Conservation (phyloP, 2,797 vertebrate genomes). For the Fistularia tabacaria region DNA sequence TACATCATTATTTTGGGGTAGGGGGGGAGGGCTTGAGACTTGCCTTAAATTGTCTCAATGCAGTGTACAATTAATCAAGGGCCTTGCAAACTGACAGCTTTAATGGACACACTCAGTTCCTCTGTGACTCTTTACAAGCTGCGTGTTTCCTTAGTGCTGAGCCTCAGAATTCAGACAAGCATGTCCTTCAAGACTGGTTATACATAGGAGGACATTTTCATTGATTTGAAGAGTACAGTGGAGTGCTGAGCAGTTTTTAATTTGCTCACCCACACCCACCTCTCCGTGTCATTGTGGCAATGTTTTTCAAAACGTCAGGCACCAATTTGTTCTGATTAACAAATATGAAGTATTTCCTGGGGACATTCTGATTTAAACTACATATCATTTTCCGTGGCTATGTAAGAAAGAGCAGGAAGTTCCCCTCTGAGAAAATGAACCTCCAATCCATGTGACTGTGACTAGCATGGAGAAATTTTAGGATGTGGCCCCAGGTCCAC, state of each 20-base stretch:
- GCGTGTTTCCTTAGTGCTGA: slow-evolving; percentile 45
- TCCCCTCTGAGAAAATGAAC: no score
- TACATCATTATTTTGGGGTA: slow-evolving; percentile 65
- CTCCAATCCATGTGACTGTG: no score
- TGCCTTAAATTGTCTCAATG: slow-evolving; percentile 69
- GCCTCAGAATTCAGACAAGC: slow-evolving; percentile 56
- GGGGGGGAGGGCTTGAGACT: slow-evolving; percentile 47
- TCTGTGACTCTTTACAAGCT: slow-evolving; percentile 63
- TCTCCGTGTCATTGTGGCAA: slow-evolving; percentile 22
- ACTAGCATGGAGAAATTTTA: no score
- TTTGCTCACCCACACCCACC: slow-evolving; percentile 40
- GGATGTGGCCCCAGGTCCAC: no score
- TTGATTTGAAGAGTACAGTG: slow-evolving; percentile 44
- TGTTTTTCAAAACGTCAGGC: no score
- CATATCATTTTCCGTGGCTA: no score
- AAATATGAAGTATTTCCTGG: slow-evolving; percentile 36
- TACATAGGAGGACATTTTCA: slow-evolving; percentile 52
- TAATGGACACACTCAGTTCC: slow-evolving; percentile 68
- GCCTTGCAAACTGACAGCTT: slow-evolving; percentile 65
- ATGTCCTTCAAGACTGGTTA: slow-evolving; percentile 57
- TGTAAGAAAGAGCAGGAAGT: no score
- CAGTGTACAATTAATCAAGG: slow-evolving; percentile 71
- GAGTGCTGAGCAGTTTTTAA: slow-evolving; percentile 47
- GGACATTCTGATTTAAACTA: no score
- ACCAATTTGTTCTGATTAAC: no score